These are phyloP conservation scores for Drosophila leonis DNA, from an alignment of 2,888 invertebrate genomes.

Conservation along the genomic window DNA sequence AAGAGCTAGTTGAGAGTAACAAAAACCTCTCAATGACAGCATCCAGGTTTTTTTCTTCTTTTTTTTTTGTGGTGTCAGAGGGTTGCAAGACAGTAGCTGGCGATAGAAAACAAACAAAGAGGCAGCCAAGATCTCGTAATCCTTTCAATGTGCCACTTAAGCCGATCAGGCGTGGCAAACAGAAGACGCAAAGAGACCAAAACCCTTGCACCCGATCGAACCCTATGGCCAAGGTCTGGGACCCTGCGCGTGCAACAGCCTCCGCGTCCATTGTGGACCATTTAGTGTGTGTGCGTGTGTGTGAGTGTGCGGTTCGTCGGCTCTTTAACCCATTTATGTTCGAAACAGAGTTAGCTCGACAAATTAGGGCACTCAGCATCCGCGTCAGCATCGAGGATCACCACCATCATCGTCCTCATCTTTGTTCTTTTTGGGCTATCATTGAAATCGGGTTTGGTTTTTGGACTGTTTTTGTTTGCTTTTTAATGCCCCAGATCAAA, in stretches of 20 bases:
- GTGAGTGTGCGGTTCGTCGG: slow-evolving; percentile 51
- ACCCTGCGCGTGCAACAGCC: slow-evolving; percentile 70
- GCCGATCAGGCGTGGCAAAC: slow-evolving; percentile 84
- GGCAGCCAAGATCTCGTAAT: slow-evolving; percentile 76
- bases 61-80: slow-evolving; percentile 26
- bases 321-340: slow-evolving; percentile 77
- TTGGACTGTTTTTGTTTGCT: slow-evolving; percentile 61
- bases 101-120: slow-evolving; percentile 31
- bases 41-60: neutral
- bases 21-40: slow-evolving; percentile 25
- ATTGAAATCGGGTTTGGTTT: slow-evolving; percentile 66
- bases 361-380: slow-evolving; percentile 79
- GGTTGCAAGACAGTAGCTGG: slow-evolving; percentile 23
- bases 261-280: slow-evolving; percentile 58
- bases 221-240: slow-evolving; percentile 31
- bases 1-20: slow-evolving; percentile 36
- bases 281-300: slow-evolving; percentile 67
- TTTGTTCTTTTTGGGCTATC: slow-evolving; percentile 70
- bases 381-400: slow-evolving; percentile 15
- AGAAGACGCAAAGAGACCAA: slow-evolving; percentile 32
- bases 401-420: slow-evolving; percentile 27
- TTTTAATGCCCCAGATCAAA: slow-evolving; percentile 71
- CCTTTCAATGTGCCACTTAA: slow-evolving; percentile 85
- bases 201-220: slow-evolving; percentile 52
- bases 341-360: slow-evolving; percentile 58